phyloP scores from a whole-genome alignment of 2,888 invertebrate genomes.

The Drosophila meridionalis region DNA sequence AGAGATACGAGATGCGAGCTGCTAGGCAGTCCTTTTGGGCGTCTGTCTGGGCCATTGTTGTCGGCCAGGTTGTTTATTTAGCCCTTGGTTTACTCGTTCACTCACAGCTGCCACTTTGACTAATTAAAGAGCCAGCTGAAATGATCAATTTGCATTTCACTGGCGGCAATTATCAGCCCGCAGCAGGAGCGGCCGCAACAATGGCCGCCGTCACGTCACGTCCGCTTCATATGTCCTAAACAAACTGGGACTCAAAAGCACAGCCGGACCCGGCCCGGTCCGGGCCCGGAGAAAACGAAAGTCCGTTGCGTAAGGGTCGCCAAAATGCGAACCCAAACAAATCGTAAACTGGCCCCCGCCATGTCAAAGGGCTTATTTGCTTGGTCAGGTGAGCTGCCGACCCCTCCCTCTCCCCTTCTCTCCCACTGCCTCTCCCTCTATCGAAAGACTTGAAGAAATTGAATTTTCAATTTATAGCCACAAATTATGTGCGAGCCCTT shows the following conservation, averaged over 20 bases:
- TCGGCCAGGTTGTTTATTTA: constrained; percentile 65
- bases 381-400: constrained; percentile 37
- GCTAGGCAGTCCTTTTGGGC: constrained; percentile 30
- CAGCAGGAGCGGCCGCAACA: constrained; percentile 39
- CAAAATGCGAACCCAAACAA: constrained; percentile 71
- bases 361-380: constrained; percentile 7
- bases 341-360: constrained; percentile 63
- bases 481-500: constrained; percentile 67
- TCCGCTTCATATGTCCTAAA: constrained; percentile 59
- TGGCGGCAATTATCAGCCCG: constrained; percentile 65
- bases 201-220: constrained; percentile 45
- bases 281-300: constrained; percentile 31
- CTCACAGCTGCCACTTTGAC: constrained; percentile 73
- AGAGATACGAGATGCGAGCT: constrained; percentile 31
- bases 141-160: constrained; percentile 80
- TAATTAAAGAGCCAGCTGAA: constrained; percentile 75
- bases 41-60: constrained; percentile 21
- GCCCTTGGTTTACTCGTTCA: constrained; percentile 57
- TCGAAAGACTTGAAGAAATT: constrained; percentile 71
- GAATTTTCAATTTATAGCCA: constrained; percentile 81
- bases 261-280: constrained; percentile 3
- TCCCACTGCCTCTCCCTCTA: not conserved
- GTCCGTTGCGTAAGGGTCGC: constrained; percentile 40
- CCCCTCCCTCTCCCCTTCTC: not conserved
- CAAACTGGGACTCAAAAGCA: constrained; percentile 42